phyloP scores from a whole-genome alignment of 2,797 vertebrate species.

The Diglossa cyanea region DNA sequence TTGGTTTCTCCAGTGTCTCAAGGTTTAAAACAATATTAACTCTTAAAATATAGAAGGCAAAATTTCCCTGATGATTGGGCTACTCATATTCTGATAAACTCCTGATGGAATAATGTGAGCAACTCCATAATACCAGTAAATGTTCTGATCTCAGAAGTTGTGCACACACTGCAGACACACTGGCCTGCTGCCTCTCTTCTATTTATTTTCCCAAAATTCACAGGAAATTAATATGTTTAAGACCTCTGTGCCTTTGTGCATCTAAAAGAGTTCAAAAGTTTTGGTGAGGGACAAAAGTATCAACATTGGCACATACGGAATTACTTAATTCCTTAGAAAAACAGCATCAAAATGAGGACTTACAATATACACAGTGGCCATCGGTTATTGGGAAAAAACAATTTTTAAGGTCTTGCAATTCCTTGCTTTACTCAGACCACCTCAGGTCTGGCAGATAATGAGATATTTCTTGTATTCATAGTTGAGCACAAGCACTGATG shows the following conservation, averaged over 20 bases:
- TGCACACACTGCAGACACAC: background rate
- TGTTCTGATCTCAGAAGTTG: background rate
- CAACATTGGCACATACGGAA: background rate
- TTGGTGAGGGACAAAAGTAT: background rate
- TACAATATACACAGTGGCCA: too few species aligned
- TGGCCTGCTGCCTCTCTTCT: background rate
- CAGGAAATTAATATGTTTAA: background rate
- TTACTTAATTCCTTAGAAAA: background rate
- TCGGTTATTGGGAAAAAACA: fast-evolving
- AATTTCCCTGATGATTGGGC: background rate
- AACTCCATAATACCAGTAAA: background rate
- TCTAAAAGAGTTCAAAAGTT: background rate
- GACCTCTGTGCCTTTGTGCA: background rate
- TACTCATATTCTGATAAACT: background rate
- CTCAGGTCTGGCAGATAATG: background rate
- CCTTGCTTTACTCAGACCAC: background rate
- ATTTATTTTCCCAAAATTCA: background rate
- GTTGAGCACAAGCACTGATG: fast-evolving
- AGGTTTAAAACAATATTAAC: background rate
- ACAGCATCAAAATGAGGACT: background rate
- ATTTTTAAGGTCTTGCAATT: background rate
- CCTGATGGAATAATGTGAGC: background rate
- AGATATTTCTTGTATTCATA: background rate
- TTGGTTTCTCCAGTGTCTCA: background rate
- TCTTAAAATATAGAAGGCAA: background rate